Evolutionary conservation across 2,113 vertebrate species (phyloP).

Genomic region (Egretta garzetta): DNA sequence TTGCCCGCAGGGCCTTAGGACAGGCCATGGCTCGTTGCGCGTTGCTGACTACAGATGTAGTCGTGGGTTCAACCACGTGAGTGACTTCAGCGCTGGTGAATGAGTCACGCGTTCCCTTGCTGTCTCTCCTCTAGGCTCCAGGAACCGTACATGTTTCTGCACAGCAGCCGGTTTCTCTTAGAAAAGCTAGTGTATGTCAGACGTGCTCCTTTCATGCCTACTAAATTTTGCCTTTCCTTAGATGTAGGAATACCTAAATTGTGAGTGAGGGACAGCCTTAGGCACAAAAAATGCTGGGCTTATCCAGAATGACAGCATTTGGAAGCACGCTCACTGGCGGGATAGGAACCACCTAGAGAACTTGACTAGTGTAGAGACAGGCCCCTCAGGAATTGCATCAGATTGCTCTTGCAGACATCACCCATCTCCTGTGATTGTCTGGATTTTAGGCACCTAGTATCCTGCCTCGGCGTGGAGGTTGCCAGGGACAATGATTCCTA

Average conservation of each 20-base stretch:
- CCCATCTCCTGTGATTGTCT: neutral
- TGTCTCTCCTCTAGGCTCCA: neutral
- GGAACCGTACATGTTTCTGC: fast-evolving
- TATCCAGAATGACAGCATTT: neutral
- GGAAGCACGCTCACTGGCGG: neutral
- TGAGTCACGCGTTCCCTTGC: neutral
- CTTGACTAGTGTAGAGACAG: neutral
- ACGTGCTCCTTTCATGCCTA: neutral
- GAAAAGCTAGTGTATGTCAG: neutral
- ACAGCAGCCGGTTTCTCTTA: neutral
- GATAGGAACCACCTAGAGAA: fast-evolving
- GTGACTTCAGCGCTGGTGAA: neutral
- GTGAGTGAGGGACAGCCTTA: neutral
- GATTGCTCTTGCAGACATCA: neutral
- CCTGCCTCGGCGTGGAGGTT: neutral
- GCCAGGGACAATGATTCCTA: neutral
- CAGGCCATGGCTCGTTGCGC: neutral
- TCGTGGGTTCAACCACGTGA: neutral
- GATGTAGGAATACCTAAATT: neutral
- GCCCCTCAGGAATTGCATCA: neutral
- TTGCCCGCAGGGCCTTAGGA: neutral
- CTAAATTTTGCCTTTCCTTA: neutral
- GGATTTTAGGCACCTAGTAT: neutral
- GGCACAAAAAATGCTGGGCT: neutral
- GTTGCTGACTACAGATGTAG: neutral